These are phyloP conservation scores for Tetheella fluctuosa DNA, from an alignment of 2,888 invertebrate species.

Conservation along the genomic window DNA sequence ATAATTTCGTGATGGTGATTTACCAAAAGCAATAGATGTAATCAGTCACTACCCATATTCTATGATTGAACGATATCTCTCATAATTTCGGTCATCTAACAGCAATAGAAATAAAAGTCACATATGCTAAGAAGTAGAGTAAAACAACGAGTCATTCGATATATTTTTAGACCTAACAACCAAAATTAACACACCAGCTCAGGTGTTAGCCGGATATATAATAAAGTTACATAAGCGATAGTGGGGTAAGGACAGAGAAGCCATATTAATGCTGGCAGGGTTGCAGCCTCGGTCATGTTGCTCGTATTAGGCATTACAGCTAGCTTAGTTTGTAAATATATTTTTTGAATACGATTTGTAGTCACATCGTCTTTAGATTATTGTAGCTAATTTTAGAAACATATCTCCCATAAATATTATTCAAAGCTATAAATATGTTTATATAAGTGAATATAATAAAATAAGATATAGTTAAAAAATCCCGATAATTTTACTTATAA, in stretches of 20 bases:
- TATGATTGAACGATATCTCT: no score
- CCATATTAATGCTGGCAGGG: conserved; percentile 27
- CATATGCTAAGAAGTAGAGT: no score
- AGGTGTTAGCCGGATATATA: conserved; percentile 33
- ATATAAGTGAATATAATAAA: no score
- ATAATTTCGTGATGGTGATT: no score
- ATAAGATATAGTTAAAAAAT: no score
- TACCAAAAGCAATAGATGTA: no score
- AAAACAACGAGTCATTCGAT: no score
- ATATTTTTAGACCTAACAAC: neutral
- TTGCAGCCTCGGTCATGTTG: conserved; percentile 17
- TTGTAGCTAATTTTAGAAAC: neutral
- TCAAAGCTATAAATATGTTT: no score
- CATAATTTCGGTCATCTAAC: no score
- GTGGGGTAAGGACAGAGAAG: conserved; percentile 33
- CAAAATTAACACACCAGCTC: conserved; percentile 4
- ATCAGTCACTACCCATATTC: no score
- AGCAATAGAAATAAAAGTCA: neutral
- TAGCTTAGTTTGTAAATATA: conserved; percentile 1
- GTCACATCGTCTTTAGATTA: neutral
- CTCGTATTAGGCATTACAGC: neutral
- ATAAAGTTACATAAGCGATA: conserved; percentile 24
- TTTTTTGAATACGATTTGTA: neutral
- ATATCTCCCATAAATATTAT: no score
- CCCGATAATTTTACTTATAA: no score